phyloP scores from a whole-genome alignment of 2,888 invertebrate genomes.

The Cheilosia pagana region DNA sequence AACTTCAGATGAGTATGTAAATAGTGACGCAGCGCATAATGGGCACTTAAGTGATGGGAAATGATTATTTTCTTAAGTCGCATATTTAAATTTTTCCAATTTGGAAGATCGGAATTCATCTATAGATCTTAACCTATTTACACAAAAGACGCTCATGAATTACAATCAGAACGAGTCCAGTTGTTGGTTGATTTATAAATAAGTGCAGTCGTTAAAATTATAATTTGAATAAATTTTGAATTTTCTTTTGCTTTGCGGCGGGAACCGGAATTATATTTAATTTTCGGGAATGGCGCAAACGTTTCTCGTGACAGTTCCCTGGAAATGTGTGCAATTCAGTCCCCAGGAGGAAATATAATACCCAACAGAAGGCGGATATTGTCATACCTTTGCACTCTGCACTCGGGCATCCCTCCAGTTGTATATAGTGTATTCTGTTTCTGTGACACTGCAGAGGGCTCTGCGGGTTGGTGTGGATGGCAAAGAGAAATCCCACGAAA shows the following conservation, averaged over 20 bases:
- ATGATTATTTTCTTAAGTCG: not conserved
- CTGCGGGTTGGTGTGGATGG: not conserved
- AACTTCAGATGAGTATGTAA: constrained; percentile 18
- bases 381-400: constrained; percentile 65
- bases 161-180: constrained; percentile 25
- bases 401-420: constrained; percentile 63
- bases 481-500: constrained; percentile 55
- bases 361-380: constrained; percentile 59
- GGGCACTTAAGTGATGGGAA: constrained; percentile 12
- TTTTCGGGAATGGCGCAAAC: constrained; percentile 12
- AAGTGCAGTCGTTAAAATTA: not conserved
- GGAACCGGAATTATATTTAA: not conserved
- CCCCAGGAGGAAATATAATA: constrained; percentile 61
- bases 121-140: constrained; percentile 11
- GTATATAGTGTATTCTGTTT: constrained; percentile 14
- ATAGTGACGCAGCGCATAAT: constrained; percentile 5
- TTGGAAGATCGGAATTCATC: not conserved
- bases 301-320: constrained; percentile 2
- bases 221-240: constrained; percentile 28
- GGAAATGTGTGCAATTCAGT: constrained; percentile 50
- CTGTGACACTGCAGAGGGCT: not conserved
- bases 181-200: not conserved
- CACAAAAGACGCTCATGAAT: constrained; percentile 36
- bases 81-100: constrained; percentile 6
- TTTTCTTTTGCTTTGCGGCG: constrained; percentile 1